A percentile compares a stretch with the other conserved stretches of the same genome.
These are phyloP conservation scores for Acheta domesticus DNA, from an alignment of 2,888 invertebrate genomes.

Conservation along the genomic window DNA sequence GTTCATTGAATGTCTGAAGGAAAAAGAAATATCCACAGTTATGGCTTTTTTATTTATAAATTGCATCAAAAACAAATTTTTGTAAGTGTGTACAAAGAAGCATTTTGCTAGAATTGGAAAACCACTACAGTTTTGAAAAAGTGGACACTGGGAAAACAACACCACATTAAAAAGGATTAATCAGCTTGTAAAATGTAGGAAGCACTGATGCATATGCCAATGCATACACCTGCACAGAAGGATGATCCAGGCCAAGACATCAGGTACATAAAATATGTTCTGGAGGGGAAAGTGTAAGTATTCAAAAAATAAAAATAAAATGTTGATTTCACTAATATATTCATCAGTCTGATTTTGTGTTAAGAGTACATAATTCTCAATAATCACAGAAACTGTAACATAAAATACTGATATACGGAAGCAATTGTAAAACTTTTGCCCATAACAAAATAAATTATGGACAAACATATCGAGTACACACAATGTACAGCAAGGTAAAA, in stretches of 20 bases:
- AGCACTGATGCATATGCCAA: no score
- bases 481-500: background rate
- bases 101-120: no score
- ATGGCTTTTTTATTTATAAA: no score
- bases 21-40: no score
- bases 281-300: background rate
- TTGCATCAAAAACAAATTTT: no score
- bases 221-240: background rate
- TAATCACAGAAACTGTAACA: constrained; percentile 18
- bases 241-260: background rate
- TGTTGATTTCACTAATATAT: background rate
- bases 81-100: no score
- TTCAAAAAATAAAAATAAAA: background rate
- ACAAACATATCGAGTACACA: background rate
- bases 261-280: background rate
- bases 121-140: no score
- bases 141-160: no score
- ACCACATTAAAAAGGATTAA: no score
- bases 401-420: constrained; percentile 18
- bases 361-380: constrained; percentile 18
- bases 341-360: constrained; percentile 2
- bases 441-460: background rate
- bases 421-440: background rate
- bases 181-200: no score
- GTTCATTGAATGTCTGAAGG: no score